Base-by-base conservation (phyloP, 2,797 vertebrate species). In the Sebastes taczanowskii region DNA sequence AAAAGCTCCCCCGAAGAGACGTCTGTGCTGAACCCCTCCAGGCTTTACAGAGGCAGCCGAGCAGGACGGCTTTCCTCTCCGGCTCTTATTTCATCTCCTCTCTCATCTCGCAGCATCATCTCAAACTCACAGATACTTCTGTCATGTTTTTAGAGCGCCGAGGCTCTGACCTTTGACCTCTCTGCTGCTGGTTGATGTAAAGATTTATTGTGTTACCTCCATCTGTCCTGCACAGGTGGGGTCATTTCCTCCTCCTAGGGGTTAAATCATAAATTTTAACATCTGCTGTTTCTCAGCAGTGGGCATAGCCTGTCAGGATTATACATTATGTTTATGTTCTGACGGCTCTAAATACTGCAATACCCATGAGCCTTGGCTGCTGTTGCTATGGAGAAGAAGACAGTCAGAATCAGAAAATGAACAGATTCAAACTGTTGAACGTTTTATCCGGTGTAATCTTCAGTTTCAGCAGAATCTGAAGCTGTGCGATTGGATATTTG, bases 21-120 rank as follows among this genome's bases (percentile, higher is more conserved):
- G 38, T 35, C 56, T 77, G 20, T 29, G 62, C 74, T 67, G 72
- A 82, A 62, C 38, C 29, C 58, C 75, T 67, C 29, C 11, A 8
- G 66, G 52, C 74, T 82, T 88, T 79, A 77, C 79, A 73, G 64
- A 81, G 32, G 34, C 80, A 78, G 63, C 74, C 2, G 25, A 56
- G 74, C 83, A n/a, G 30, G 20, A 61, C 66, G 20, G 55, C 56
- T 61, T 65, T 53, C 69, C 42, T 83, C 59, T 35, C 29, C 16
- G 58, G 55, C 77, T 84, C 60, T 46, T 49, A 18, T 74, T 79
- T 81, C 80, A 60, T 74, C 29, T 46, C 4, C 10, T 71, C 68
- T 65, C 49, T 18, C 62, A 18, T 63, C 59, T 66, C 25, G 3
- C 64, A n/a, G 65, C 60, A 53, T 76, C 76, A 11, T 71, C 74